Evolutionary conservation across 1,140 invertebrate species (phyloP).

Genomic region (Steinernema khuongi): DNA sequence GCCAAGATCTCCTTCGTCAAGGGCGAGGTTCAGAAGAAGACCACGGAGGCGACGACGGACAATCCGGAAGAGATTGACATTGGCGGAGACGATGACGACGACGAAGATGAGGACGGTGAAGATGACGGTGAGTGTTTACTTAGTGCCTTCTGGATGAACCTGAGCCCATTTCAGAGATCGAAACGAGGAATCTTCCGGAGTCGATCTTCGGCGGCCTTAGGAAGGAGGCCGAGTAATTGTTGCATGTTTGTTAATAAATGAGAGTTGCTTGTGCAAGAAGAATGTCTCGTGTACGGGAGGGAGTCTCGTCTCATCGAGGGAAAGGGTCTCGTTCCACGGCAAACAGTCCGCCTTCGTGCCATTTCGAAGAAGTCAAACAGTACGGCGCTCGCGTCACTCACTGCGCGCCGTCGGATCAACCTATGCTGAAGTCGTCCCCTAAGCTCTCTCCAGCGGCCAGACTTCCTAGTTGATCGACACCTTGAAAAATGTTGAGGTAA

Average conservation of each 20-base stretch:
- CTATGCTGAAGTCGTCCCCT: too few species aligned
- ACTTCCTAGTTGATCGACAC: too few species aligned
- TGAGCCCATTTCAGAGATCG: constrained; percentile 26
- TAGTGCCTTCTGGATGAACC: neutral
- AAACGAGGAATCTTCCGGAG: constrained; percentile 17
- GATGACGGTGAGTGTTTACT: neutral
- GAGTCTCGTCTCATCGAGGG: too few species aligned
- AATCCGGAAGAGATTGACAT: constrained; percentile 58
- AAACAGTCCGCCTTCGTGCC: neutral
- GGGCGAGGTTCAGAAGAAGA: constrained; percentile 48
- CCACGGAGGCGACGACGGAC: constrained; percentile 45
- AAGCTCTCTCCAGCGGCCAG: too few species aligned
- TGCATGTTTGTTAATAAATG: too few species aligned
- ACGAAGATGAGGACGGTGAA: constrained; percentile 42
- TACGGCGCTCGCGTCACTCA: neutral
- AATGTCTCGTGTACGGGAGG: too few species aligned
- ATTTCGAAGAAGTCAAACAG: neutral
- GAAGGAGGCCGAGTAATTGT: constrained; percentile 19
- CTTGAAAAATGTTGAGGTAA: too few species aligned
- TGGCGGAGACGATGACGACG: constrained; percentile 49
- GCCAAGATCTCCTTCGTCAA: constrained; percentile 53
- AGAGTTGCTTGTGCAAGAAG: too few species aligned
- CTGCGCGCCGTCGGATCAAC: neutral
- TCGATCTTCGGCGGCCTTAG: constrained; percentile 26
- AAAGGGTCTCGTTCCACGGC: neutral